Percentiles rank a stretch among this genome's conserved stretches.
Evolutionary conservation across 1,140 invertebrate species (phyloP).

Genomic region (Limonius californicus): DNA sequence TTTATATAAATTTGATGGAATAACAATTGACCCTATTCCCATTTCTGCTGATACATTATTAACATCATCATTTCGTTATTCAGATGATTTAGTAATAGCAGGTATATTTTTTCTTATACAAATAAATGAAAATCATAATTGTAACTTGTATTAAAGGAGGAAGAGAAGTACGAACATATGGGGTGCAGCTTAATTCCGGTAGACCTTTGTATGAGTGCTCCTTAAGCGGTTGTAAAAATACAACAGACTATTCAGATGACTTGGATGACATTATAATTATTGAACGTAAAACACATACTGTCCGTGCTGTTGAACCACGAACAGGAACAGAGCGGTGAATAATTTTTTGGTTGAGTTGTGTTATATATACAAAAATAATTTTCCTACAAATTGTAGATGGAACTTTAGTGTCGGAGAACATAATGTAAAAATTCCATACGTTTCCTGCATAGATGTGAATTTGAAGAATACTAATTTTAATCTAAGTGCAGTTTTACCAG

Average conservation of each 20-base stretch:
- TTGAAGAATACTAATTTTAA: constrained; percentile 51
- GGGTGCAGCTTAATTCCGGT: constrained; percentile 73
- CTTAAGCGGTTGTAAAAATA: constrained; percentile 65
- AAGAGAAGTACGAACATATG: constrained; percentile 63
- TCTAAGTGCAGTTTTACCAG: constrained; percentile 66
- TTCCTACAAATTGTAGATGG: constrained; percentile 71
- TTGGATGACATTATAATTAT: constrained; percentile 71
- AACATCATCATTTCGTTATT: constrained; percentile 77
- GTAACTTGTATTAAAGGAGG: constrained; percentile 48
- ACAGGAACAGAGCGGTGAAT: constrained; percentile 76
- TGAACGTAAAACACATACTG: constrained; percentile 76
- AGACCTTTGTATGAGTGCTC: constrained; percentile 74
- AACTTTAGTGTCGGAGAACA: constrained; percentile 93
- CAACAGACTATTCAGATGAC: constrained; percentile 47
- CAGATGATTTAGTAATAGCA: constrained; percentile 82
- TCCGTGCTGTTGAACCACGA: constrained; percentile 79
- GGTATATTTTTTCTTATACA: constrained; percentile 50
- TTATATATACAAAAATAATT: not conserved
- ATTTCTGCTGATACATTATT: constrained; percentile 81
- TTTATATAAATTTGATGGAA: constrained; percentile 87
- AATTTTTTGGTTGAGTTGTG: not conserved
- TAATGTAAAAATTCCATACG: constrained; percentile 63
- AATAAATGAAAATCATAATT: no score
- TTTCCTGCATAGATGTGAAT: constrained; percentile 38
- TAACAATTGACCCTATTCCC: constrained; percentile 80